Evolutionary conservation across 1,140 invertebrate species (phyloP).

Genomic region (Ctenoplectra terminalis): DNA sequence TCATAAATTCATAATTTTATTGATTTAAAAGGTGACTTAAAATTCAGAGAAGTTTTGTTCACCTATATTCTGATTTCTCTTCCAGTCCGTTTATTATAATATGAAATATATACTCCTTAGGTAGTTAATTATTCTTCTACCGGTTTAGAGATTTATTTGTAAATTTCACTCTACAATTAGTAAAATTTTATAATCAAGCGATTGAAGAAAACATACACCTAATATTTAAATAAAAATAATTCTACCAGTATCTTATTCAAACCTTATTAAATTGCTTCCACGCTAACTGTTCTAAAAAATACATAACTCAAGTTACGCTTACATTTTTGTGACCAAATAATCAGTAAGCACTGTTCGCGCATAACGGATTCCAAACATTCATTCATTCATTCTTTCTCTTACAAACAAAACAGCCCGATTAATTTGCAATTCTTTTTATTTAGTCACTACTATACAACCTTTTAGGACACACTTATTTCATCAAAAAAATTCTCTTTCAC

Average conservation of each 20-base stretch:
- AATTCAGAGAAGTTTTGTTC: background rate
- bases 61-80: background rate
- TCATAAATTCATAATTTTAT: constrained; percentile 8
- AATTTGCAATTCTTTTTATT: background rate
- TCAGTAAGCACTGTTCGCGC: background rate
- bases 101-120: background rate
- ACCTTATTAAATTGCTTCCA: background rate
- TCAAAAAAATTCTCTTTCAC: background rate
- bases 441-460: background rate
- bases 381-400: background rate
- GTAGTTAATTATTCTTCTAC: background rate
- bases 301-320: background rate
- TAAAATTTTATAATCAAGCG: background rate
- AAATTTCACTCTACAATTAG: background rate
- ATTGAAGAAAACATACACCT: too few relatives aligned
- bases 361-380: background rate
- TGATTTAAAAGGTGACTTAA: too few relatives aligned
- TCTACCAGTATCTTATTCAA: too few relatives aligned
- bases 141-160: background rate
- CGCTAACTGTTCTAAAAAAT: background rate
- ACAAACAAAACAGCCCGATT: background rate
- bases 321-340: background rate
- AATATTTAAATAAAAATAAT: too few relatives aligned
- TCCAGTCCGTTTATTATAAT: background rate
- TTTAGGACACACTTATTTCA: background rate